Conservation (phyloP, 92 coral and sea anemone genomes). For the Epizoanthus rinbou region DNA sequence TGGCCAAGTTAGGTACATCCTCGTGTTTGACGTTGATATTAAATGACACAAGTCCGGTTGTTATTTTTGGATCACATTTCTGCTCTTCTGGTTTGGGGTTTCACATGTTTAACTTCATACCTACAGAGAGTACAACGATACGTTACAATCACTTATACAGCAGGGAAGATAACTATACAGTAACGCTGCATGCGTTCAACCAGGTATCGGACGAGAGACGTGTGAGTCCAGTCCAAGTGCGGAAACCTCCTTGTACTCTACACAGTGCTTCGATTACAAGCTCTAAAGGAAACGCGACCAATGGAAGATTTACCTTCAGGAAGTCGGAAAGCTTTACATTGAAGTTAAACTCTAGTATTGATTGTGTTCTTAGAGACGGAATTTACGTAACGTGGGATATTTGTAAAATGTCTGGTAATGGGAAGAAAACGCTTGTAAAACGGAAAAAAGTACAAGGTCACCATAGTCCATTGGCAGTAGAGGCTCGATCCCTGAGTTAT, state of each 20-base stretch:
- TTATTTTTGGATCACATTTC: slow-evolving; percentile 33
- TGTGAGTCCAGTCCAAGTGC: slow-evolving; percentile 11
- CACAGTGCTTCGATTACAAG: slow-evolving; percentile 46
- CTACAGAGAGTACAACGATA: neutral
- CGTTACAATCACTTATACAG: slow-evolving; percentile 38
- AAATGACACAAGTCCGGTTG: slow-evolving; percentile 28
- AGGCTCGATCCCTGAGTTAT: slow-evolving; percentile 9
- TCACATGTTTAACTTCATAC: neutral
- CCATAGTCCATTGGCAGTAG: too few relatives aligned
- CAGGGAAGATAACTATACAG: slow-evolving; percentile 55
- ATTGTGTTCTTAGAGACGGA: too few relatives aligned
- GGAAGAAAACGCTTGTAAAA: too few relatives aligned
- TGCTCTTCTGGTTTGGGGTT: slow-evolving; percentile 18
- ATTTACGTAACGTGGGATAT: too few relatives aligned
- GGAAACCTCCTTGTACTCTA: slow-evolving; percentile 57
- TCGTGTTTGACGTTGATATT: slow-evolving; percentile 45
- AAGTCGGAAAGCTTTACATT: too few relatives aligned
- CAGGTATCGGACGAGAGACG: slow-evolving; percentile 49
- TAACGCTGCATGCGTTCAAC: slow-evolving; percentile 50
- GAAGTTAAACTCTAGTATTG: too few relatives aligned
- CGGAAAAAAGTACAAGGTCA: too few relatives aligned
- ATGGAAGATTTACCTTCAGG: too few relatives aligned
- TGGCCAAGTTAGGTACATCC: slow-evolving; percentile 47
- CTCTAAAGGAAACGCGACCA: neutral
- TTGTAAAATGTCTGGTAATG: too few relatives aligned